Base-by-base conservation (phyloP, 2,113 vertebrate genomes). In the Rhynchopsitta pachyrhyncha region DNA sequence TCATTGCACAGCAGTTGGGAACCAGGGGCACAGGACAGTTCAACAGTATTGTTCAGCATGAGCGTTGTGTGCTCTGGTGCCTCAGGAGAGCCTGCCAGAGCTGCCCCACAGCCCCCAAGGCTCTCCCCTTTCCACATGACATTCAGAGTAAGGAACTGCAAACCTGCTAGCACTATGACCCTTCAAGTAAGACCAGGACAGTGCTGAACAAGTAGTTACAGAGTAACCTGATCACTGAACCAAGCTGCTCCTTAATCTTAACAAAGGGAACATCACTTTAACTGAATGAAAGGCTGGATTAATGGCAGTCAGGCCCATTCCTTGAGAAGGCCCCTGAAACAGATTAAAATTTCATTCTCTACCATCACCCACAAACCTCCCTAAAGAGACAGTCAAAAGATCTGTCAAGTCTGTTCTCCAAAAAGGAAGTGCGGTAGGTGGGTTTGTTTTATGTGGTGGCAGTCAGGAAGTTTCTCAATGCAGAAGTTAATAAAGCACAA, bases 181-280 rank as follows among this genome's bases (percentile, higher is more conserved):
- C 90, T 80, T 77, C 60, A 35, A 64, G 66, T 37, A 84, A 89
- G 35, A 47, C 85, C 62, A 67, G 23, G 27, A 76, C 6, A 3
- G 42, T 8, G 7, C 73, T 35, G 29, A 18, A 50, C 68, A 59
- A 46, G 79, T 92, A 82, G 96, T 97, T 97, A 97, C 74, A 97
- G 90, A 94, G 87, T 97, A 97, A 97, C 89, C 57, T 60, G 95
- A 81, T 42, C 92, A 81, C 63, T 92, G 90, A 96, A 94, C 77
- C 95, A 97, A 91, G 44, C 74, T 87, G 77, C 71, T 90, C 55
- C 82, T 85, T 86, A 31, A 92, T 64, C 60, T 82, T 53, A 85
- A 47, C 57, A 82, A 92, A 82, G 59, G 50, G 73, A 93, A 76
- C 37, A 73, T 49, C 4, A 1, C 23, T 80, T 62, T 53, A 63